Percentiles rank a stretch among this genome's conserved stretches.
These are phyloP conservation scores for Pholis gunnellus DNA, from an alignment of 2,113 vertebrate species.

Conservation along the genomic window DNA sequence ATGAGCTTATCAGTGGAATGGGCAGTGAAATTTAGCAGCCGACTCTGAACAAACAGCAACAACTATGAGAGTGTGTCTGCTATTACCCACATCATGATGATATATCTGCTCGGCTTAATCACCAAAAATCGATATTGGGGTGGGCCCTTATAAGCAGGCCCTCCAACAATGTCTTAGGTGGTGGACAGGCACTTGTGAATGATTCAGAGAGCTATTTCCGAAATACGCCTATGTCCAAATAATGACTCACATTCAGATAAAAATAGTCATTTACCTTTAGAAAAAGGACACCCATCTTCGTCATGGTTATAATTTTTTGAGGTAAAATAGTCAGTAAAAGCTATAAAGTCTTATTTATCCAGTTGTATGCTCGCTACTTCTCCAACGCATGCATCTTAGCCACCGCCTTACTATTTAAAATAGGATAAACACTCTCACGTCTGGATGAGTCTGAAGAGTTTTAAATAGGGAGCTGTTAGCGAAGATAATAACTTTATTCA, in stretches of 20 bases:
- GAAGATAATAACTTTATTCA: no score
- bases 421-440: no score
- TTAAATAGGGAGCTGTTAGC: background rate
- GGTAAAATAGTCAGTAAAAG: background rate
- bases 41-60: background rate
- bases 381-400: background rate
- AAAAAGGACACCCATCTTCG: background rate
- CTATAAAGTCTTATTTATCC: background rate
- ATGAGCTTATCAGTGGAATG: background rate
- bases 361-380: background rate
- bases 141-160: no score
- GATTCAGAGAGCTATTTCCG: background rate
- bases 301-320: background rate
- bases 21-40: background rate
- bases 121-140: background rate
- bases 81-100: background rate
- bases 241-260: background rate
- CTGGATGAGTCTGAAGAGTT: no score
- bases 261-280: background rate
- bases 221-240: background rate
- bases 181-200: no score
- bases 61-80: background rate
- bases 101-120: background rate
- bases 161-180: no score
- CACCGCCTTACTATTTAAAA: background rate